Evolutionary conservation across 2,797 vertebrate species (phyloP).

Genomic region (Stomatorhinus walkeri): DNA sequence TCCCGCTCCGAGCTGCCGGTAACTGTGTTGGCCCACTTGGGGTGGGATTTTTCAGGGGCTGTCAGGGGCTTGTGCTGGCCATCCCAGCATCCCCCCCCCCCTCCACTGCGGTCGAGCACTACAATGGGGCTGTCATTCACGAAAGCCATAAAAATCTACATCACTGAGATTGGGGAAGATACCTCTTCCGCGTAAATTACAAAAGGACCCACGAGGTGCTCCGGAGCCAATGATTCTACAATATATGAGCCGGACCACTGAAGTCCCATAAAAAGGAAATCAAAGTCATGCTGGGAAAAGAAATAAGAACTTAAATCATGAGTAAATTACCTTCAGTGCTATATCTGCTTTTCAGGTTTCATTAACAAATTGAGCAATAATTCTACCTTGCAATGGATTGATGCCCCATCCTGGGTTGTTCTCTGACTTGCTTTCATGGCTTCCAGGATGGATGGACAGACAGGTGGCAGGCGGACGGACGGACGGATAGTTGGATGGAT

Average conservation of each 20-base stretch:
- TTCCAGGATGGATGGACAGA: not conserved
- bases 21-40: not conserved
- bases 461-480: accelerated
- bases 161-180: not conserved
- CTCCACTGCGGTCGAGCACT: not conserved
- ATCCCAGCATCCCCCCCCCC: not conserved
- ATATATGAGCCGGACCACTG: not conserved
- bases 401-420: not conserved
- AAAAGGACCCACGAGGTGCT: not conserved
- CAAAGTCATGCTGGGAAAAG: not conserved
- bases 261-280: not conserved
- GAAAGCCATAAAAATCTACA: not conserved
- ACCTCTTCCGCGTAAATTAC: not conserved
- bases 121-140: not conserved
- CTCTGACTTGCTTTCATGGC: not conserved
- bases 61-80: not conserved
- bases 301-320: not conserved
- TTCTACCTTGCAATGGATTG: not conserved
- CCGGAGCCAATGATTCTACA: too few relatives aligned
- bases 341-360: not conserved
- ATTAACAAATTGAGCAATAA: not conserved
- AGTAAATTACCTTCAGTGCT: not conserved
- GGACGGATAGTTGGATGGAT: not conserved
- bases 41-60: not conserved
- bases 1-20: not conserved